Base-by-base conservation (phyloP, 1,140 invertebrate species). In the Nephotettix cincticeps region DNA sequence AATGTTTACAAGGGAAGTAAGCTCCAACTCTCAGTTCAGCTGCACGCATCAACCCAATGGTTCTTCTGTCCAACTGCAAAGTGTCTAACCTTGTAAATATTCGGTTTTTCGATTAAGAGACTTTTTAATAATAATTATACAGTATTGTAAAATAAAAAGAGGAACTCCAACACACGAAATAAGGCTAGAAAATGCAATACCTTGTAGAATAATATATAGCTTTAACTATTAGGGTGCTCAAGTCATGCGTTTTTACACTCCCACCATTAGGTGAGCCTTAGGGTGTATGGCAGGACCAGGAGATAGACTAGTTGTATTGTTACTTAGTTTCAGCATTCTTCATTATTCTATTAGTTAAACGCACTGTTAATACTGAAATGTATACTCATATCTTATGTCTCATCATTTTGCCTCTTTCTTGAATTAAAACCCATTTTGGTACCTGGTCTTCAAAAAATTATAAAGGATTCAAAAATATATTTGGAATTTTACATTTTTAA, bases 141-240 rank as follows among this genome's bases (percentile, higher is more conserved):
- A 72, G 66, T 64, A 68, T 72, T 72, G 66, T 72, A 68, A 71
- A 58, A 71, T 51, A 32, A 71, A n/a, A 40, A 65, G 32, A 58
- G 68, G 54, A 71, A 68, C 64, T 58, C 65, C 66, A 68, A 56
- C 43, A 23, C 32, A 67, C 27, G 9, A 43, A 72, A 72, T 54
- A 32, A 68, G 45, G 71, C 71, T 72, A 72, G 71, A 56, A 69
- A 69, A 69, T 54, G 71, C 71, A 72, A 72, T 72, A 72, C 68
- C 71, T 72, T 72, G 71, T 72, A 72, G 71, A 69, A 61, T 72
- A 65, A 72, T 56, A 72, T 72, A 72, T 71, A 71, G 70, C 70
- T 67, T 71, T 71, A 71, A 71, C 56, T 71, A 67, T 67, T 67
- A 71, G 70, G 58, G 70, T 71, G 70, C 70, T 71, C 70, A 71